Conservation (phyloP, 2,888 invertebrate species). For the Ophioninae sp. region DNA sequence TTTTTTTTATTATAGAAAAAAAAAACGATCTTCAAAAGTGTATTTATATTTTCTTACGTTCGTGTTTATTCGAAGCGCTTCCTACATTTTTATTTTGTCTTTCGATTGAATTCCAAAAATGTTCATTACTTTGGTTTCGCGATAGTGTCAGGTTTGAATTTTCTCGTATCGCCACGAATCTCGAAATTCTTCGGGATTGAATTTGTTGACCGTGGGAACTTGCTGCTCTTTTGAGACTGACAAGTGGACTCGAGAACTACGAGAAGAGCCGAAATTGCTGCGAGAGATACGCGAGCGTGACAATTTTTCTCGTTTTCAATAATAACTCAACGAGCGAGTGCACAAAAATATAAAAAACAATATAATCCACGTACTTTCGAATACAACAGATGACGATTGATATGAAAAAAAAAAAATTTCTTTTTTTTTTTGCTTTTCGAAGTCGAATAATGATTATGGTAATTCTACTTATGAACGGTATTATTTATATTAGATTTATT, state of each 20-base stretch:
- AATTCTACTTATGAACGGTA: slow-evolving; percentile 73
- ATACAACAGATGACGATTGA: slow-evolving; percentile 27
- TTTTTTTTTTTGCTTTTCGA: slow-evolving; percentile 5
- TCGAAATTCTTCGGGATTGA: background rate
- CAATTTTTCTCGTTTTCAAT: background rate
- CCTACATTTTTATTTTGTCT: background rate
- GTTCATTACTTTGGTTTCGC: background rate
- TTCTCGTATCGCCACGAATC: background rate
- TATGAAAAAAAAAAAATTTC: background rate
- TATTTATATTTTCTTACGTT: background rate
- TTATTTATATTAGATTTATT: slow-evolving; percentile 72
- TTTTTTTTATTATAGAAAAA: background rate
- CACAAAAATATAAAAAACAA: slow-evolving; percentile 19
- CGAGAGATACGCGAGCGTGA: background rate
- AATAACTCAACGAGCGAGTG: slow-evolving; percentile 2
- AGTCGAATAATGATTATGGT: slow-evolving; percentile 61
- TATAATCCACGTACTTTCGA: slow-evolving; percentile 35
- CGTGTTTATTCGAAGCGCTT: background rate
- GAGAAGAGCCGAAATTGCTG: background rate
- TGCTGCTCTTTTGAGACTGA: background rate
- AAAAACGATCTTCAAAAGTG: background rate
- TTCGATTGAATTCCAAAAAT: background rate
- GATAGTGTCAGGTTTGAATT: background rate
- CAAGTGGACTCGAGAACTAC: background rate
- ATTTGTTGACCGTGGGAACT: background rate